Evolutionary conservation across 2,888 invertebrate genomes (phyloP), one percentile per base, ranked within the genome.

Genomic region (Plagodis pulveraria): DNA sequence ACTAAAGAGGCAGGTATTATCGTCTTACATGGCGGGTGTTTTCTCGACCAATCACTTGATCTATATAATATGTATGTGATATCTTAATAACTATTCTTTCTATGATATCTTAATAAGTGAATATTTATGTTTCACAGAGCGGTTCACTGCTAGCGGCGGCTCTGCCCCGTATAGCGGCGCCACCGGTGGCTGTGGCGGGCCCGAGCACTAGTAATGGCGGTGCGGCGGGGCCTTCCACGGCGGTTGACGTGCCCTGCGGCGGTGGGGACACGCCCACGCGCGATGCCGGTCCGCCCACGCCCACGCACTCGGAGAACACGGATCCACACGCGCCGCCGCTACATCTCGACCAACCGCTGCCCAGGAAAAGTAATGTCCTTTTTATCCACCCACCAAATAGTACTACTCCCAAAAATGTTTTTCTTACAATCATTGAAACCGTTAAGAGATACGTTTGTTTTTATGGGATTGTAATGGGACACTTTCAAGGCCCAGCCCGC

Each of bases 81-180:
- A 22, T 22, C 22, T 22, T 22, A 22, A 22, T 38, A 38, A 8
- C 38, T 38, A 38, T 9, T 1, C 2, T n/a, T n/a, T n/a, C n/a
- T n/a, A n/a, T 22, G 22, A 22, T 22, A 22, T 22, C 22, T 22
- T 22, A 22, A 22, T 38, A 6, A 38, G 8, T 38, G 1, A 38
- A 5, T 38, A 41, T 47, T 40, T 63, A 33, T 55, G 6, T 45
- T 5, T 12, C 9, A 10, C 72, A 93, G 86, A 94, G 94, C 67
- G 95, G 94, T 32, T 95, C 95, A 45, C 84, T 95, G 56, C 83
- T 96, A 74, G 95, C 95, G 62, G 95, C 94, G 68, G 95, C 95
- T 59, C 83, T 95, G 82, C 95, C 95, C 42, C 94, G 95, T 57
- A 93, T 94, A 71, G 95, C 95, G 66, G 83, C 60, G 76, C 72